Evolutionary conservation across 2,113 vertebrate species (phyloP).

Genomic region (Vanacampus margaritifer): DNA sequence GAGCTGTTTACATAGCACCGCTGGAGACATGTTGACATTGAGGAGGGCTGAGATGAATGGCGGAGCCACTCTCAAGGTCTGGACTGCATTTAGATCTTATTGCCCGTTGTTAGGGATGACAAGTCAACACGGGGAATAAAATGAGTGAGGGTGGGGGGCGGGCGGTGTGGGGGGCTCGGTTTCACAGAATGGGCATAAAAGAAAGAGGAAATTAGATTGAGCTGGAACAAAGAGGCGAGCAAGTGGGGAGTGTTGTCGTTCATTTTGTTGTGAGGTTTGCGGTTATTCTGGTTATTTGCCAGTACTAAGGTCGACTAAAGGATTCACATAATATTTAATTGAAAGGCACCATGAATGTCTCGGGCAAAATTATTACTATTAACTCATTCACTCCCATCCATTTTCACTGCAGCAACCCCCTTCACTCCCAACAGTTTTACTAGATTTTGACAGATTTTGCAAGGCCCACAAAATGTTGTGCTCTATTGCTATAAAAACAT

Average conservation of each 20-base stretch:
- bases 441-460: no score
- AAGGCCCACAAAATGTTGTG: no score
- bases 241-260: neutral
- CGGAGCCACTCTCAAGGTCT: constrained; percentile 44
- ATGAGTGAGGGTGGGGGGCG: neutral
- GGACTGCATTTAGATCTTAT: constrained; percentile 40
- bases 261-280: neutral
- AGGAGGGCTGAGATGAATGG: constrained; percentile 37
- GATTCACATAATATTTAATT: no score
- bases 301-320: no score
- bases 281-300: neutral
- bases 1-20: constrained; percentile 64
- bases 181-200: constrained; percentile 13
- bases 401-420: no score
- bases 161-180: no score
- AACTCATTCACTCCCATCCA: no score
- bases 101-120: constrained; percentile 25
- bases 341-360: no score
- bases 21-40: constrained; percentile 64
- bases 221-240: neutral
- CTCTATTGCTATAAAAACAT: no score
- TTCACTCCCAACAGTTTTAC: no score
- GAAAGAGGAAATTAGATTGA: neutral
- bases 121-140: constrained; percentile 25
- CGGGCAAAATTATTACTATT: no score